Conservation (phyloP, 2,113 vertebrate species). For the Dicaeum eximium region DNA sequence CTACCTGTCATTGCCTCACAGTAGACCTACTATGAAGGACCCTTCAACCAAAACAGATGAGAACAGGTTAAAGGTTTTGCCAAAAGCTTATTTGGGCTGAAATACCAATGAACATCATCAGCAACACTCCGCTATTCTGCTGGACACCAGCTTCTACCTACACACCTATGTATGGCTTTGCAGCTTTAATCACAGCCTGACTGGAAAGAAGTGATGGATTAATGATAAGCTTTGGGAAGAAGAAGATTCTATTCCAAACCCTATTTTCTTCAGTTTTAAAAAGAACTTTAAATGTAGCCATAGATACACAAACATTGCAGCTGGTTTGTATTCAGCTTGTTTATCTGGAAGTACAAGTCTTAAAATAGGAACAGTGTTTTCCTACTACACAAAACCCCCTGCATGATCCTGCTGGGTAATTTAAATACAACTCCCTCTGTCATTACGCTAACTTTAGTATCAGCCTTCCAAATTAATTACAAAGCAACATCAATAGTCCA, state of each 20-base stretch:
- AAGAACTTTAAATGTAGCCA: background rate
- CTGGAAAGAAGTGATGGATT: constrained; percentile 24
- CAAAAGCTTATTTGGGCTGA: background rate
- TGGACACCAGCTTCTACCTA: background rate
- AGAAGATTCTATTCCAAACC: background rate
- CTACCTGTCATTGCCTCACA: background rate
- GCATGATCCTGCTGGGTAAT: background rate
- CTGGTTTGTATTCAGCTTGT: background rate
- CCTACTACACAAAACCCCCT: background rate
- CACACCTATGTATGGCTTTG: background rate
- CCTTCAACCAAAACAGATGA: background rate
- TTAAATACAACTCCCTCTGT: background rate
- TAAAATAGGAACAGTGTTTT: constrained; percentile 29
- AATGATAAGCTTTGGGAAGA: constrained; percentile 1
- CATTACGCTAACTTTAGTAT: background rate
- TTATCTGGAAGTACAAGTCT: constrained; percentile 19
- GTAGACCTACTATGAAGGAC: background rate
- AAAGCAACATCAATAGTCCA: background rate
- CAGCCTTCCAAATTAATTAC: constrained; percentile 6
- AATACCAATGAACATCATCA: background rate
- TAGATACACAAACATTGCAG: constrained; percentile 12
- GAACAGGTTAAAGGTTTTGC: background rate
- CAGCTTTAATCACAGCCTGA: constrained; percentile 31
- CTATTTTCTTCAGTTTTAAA: constrained; percentile 18
- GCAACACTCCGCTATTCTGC: background rate